A percentile compares a stretch with the other conserved stretches of the same genome.
Evolutionary conservation across 2,888 invertebrate genomes (phyloP).

Genomic region (Melanotus villosus): DNA sequence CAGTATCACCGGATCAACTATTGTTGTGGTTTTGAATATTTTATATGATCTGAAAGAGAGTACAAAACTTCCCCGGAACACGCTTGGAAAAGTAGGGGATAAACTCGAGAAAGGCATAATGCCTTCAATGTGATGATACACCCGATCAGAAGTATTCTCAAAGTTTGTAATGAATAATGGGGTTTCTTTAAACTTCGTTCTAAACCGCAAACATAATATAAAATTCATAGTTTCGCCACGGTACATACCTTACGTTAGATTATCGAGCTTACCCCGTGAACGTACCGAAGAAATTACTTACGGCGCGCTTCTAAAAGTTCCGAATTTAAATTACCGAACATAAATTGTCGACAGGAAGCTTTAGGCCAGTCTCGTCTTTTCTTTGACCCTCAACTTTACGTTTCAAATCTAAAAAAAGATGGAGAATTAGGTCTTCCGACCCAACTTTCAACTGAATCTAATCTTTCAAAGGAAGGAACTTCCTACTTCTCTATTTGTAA

Average conservation of each 20-base stretch:
- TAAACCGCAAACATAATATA: background rate
- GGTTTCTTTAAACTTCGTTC: slow-evolving; percentile 2
- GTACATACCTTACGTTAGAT: background rate
- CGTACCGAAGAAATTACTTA: too few species aligned
- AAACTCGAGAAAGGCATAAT: background rate
- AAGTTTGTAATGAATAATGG: slow-evolving; percentile 3
- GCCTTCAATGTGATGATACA: background rate
- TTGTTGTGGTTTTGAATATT: slow-evolving; percentile 7
- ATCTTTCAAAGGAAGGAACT: background rate
- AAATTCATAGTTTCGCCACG: slow-evolving; percentile 11
- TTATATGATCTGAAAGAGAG: background rate
- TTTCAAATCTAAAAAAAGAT: background rate
- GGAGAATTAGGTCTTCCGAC: slow-evolving; percentile 1
- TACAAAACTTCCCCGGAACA: background rate
- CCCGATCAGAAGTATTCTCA: background rate
- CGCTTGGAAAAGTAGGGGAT: background rate
- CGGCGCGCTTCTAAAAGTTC: too few species aligned
- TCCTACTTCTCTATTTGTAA: background rate
- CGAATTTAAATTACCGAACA: slow-evolving; percentile 9
- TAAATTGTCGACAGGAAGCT: slow-evolving; percentile 1
- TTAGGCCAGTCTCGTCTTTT: background rate
- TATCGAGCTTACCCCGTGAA: background rate
- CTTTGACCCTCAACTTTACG: background rate
- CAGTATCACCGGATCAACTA: slow-evolving; percentile 5
- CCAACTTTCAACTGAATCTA: background rate